Conservation (phyloP, 1,140 invertebrate species). For the Drepana arcuata region DNA sequence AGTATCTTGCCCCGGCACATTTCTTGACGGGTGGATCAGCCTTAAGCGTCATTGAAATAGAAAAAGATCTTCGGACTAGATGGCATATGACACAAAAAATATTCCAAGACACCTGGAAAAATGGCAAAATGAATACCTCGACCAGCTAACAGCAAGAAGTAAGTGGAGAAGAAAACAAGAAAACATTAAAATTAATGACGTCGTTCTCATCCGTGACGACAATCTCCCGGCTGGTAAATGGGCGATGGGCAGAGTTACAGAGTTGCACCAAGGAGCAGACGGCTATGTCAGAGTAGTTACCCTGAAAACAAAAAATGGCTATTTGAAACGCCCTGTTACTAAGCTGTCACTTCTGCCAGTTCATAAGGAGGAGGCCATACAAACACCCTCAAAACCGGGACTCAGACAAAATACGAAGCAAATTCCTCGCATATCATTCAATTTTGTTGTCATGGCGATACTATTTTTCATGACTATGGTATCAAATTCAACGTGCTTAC, state of each 20-base stretch:
- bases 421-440: no score
- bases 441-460: background rate
- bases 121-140: slow-evolving; percentile 31
- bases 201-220: slow-evolving; percentile 4
- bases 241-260: background rate
- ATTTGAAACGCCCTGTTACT: background rate
- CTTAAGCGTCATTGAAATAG: slow-evolving; percentile 3
- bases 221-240: background rate
- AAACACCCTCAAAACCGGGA: background rate
- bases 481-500: background rate
- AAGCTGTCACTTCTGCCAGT: background rate
- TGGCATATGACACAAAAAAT: slow-evolving; percentile 18
- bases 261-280: background rate
- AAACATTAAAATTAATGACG: slow-evolving; percentile 4
- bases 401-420: background rate
- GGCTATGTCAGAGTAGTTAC: background rate
- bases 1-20: slow-evolving; percentile 11
- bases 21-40: slow-evolving; percentile 12
- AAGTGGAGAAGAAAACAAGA: slow-evolving; percentile 19
- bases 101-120: slow-evolving; percentile 28
- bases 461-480: background rate
- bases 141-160: slow-evolving; percentile 15
- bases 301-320: background rate
- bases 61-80: slow-evolving; percentile 9
- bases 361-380: background rate